phyloP scores from a whole-genome alignment of 1,140 invertebrate genomes.

The Halyomorpha halys region DNA sequence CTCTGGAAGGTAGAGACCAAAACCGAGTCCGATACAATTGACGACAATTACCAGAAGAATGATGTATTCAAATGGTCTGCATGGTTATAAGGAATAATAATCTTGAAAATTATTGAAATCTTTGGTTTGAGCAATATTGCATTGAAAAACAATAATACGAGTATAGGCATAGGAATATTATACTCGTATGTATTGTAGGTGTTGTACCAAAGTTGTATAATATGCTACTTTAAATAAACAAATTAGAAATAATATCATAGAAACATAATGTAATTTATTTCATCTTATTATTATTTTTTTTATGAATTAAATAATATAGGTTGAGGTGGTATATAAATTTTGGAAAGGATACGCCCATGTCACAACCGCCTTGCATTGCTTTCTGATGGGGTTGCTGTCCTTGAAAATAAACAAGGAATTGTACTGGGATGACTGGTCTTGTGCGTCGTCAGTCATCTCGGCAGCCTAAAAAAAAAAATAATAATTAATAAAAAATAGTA shows the following conservation, averaged over 20 bases:
- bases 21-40: conserved; percentile 25
- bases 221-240: too few species aligned
- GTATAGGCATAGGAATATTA: too few species aligned
- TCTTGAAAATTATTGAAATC: too few species aligned
- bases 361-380: conserved; percentile 24
- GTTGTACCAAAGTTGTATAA: too few species aligned
- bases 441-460: conserved; percentile 22
- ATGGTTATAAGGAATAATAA: conserved; percentile 1
- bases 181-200: too few species aligned
- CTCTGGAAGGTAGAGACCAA: conserved; percentile 24
- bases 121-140: too few species aligned
- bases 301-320: too few species aligned
- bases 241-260: neutral
- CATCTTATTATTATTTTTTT: too few species aligned
- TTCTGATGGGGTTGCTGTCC: conserved; percentile 21
- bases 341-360: conserved; percentile 27
- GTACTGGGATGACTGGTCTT: conserved; percentile 18
- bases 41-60: conserved; percentile 24
- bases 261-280: too few species aligned
- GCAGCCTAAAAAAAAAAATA: neutral
- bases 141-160: too few species aligned
- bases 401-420: conserved; percentile 25
- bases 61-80: conserved; percentile 25
- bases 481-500: neutral
- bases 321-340: too few species aligned